Percentiles rank a stretch among this genome's conserved stretches.
Conservation (phyloP, 2,888 invertebrate species). For the Tridacna crocea region DNA sequence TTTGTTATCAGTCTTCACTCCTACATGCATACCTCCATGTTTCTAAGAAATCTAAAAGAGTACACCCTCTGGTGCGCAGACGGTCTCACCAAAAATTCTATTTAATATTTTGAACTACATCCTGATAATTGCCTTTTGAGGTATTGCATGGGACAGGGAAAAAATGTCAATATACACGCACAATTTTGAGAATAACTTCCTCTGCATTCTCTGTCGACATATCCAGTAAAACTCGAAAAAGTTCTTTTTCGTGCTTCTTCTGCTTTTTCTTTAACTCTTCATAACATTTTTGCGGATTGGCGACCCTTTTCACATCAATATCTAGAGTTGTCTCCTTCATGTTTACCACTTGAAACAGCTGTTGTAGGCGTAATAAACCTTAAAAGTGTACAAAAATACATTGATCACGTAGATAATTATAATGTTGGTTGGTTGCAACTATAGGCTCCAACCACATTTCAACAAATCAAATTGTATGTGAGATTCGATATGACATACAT, state of each 20-base stretch:
- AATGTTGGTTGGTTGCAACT: too few species aligned
- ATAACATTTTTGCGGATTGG: conserved; percentile 61
- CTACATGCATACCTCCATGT: too few species aligned
- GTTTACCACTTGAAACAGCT: conserved; percentile 74
- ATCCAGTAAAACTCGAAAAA: conserved; percentile 62
- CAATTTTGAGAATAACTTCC: conserved; percentile 58
- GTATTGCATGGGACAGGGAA: too few species aligned
- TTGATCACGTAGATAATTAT: not conserved
- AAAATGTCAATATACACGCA: conserved; percentile 35
- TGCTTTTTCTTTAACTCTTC: conserved; percentile 66
- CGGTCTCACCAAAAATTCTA: too few species aligned
- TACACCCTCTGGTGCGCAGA: too few species aligned
- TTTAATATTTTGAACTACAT: too few species aligned
- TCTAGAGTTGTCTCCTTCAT: conserved; percentile 65
- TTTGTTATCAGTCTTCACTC: too few species aligned
- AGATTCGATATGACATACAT: too few species aligned
- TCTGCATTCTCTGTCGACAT: conserved; percentile 60
- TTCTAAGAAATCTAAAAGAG: too few species aligned
- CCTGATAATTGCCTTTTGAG: too few species aligned
- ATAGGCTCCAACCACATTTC: too few species aligned
- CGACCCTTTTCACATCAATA: conserved; percentile 73
- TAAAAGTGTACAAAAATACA: not conserved
- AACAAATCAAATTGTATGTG: too few species aligned
- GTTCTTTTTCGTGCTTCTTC: conserved; percentile 48
- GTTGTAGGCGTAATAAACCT: conserved; percentile 77